A percentile compares a stretch with the other conserved stretches of the same genome.
Evolutionary conservation across 2,113 vertebrate species (phyloP).

Genomic region (Corvus moneduloides): DNA sequence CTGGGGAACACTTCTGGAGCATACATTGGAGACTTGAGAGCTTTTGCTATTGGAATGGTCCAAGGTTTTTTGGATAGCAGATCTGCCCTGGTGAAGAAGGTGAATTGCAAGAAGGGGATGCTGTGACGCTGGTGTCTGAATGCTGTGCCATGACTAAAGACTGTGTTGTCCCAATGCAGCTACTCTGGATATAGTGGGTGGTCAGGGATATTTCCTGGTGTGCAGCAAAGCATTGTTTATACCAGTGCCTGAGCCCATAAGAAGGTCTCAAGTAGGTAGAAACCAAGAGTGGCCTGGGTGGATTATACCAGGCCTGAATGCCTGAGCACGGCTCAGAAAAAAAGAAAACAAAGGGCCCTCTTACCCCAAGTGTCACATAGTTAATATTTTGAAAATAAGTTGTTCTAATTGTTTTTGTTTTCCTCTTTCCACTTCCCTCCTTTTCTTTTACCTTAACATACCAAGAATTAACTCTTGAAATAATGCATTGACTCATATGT

Average conservation of each 20-base stretch:
- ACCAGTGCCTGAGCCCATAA: not conserved
- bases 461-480: not conserved
- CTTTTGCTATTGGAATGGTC: not conserved
- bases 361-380: not conserved
- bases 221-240: not conserved
- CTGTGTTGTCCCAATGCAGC: not conserved
- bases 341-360: not conserved
- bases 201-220: not conserved
- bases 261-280: not conserved
- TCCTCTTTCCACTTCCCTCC: not conserved
- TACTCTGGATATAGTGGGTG: not conserved
- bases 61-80: not conserved
- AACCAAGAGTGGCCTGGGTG: not conserved
- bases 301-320: not conserved
- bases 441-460: not conserved
- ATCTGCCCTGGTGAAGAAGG: not conserved
- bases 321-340: fast-evolving
- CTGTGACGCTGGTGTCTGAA: not conserved
- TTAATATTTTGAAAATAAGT: not conserved
- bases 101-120: not conserved
- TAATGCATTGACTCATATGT: not conserved
- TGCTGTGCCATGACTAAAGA: not conserved
- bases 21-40: not conserved
- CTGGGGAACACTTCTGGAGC: not conserved
- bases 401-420: not conserved